Conservation (phyloP, 2,797 vertebrate genomes). For the Ataeniobius toweri region DNA sequence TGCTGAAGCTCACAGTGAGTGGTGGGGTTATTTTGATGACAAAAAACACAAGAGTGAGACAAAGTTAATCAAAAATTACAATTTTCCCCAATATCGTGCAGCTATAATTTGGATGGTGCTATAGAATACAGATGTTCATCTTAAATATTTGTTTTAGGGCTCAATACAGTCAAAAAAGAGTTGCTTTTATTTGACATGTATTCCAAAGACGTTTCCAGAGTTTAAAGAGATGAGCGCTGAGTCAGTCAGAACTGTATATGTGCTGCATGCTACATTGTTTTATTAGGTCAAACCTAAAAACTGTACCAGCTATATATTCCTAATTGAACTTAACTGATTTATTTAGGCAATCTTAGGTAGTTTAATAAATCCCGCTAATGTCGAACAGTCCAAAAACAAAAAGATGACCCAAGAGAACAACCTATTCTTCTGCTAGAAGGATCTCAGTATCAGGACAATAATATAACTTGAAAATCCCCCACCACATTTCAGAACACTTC, state of each 20-base stretch:
- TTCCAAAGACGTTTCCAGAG: background rate
- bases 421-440: rapidly evolving
- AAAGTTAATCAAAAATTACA: background rate
- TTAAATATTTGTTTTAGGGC: background rate
- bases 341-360: background rate
- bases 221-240: background rate
- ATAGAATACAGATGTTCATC: background rate
- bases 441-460: too few relatives aligned
- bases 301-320: background rate
- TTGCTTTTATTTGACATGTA: too few relatives aligned
- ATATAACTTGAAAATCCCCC: background rate
- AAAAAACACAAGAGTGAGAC: background rate
- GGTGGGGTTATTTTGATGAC: too few relatives aligned
- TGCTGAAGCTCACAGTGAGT: too few relatives aligned
- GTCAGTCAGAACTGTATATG: background rate
- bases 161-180: too few relatives aligned
- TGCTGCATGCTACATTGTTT: background rate
- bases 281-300: background rate
- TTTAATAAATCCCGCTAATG: background rate
- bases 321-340: background rate
- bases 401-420: background rate
- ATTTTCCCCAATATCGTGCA: background rate
- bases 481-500: conserved; percentile 4
- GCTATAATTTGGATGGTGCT: background rate
- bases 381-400: background rate